Conservation (phyloP, 2,113 vertebrate genomes). For the Marcusenius ussheri region DNA sequence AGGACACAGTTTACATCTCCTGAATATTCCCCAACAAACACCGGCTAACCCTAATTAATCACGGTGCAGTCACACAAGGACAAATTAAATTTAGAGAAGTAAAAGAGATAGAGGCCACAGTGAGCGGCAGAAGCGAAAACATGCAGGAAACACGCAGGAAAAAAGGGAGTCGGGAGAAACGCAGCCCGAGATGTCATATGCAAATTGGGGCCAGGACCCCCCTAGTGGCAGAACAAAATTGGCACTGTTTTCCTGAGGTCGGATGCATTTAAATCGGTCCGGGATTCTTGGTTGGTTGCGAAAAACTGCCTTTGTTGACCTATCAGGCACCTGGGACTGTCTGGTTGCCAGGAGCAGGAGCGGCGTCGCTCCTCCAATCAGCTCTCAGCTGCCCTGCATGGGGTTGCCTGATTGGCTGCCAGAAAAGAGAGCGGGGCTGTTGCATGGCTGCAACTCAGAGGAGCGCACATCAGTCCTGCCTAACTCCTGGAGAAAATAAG, state of each 20-base stretch:
- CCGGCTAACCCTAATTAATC: not conserved
- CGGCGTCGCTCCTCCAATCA: not conserved
- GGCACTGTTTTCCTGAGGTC: not conserved
- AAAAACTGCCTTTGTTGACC: conserved; percentile 10
- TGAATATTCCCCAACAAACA: not conserved
- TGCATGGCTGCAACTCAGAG: not conserved
- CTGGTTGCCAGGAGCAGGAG: conserved; percentile 9
- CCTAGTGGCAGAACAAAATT: conserved; percentile 10
- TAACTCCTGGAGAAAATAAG: not conserved
- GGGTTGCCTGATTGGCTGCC: not conserved
- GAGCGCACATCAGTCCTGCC: not conserved
- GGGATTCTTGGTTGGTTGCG: conserved; percentile 8
- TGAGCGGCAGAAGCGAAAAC: not conserved
- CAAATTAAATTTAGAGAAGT: conserved; percentile 14
- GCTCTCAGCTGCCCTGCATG: not conserved
- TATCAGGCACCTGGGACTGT: conserved; percentile 10
- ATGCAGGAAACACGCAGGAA: not conserved
- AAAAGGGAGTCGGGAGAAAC: not conserved
- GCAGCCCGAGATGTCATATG: not conserved
- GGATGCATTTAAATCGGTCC: conserved; percentile 2
- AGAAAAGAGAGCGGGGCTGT: conserved; percentile 3
- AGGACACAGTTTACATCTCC: not conserved
- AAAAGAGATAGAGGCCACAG: not conserved
- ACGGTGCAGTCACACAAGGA: conserved; percentile 3
- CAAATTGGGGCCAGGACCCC: conserved; percentile 1